These are phyloP conservation scores for Cygnus buccinator DNA, from an alignment of 2,113 vertebrate species.

Conservation along the genomic window DNA sequence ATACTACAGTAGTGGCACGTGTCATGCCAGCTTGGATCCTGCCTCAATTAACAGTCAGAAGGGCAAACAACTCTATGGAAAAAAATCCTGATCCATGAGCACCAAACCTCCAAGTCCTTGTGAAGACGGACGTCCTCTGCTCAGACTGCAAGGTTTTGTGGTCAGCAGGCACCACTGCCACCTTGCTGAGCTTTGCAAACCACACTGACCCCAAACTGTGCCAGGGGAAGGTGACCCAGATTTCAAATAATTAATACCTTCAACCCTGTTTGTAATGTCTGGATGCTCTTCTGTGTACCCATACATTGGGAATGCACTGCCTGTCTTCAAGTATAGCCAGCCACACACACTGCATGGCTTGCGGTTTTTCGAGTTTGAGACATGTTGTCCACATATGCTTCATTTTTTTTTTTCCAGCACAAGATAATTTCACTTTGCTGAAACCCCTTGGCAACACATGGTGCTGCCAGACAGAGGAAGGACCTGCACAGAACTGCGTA, in stretches of 20 bases:
- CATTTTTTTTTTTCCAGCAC: background rate
- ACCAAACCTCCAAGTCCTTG: background rate
- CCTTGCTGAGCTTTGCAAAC: background rate
- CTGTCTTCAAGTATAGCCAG: background rate
- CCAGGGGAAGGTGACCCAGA: background rate
- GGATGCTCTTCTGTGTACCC: background rate
- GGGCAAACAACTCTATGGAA: background rate
- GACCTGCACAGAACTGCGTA: background rate
- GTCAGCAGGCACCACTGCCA: background rate
- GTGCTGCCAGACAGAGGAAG: background rate
- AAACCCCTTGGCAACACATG: conserved; percentile 2
- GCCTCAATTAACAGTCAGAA: background rate
- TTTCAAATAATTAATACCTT: background rate
- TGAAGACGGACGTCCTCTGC: background rate
- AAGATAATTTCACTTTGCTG: background rate
- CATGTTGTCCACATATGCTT: accelerated
- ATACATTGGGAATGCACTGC: background rate
- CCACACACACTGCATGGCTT: background rate
- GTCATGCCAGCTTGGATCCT: background rate
- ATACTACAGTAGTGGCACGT: background rate
- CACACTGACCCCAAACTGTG: background rate
- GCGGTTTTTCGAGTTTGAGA: background rate
- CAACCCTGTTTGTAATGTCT: background rate
- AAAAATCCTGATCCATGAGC: background rate
- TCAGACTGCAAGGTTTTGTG: background rate